Conservation (phyloP, 64 coral and sea anemone genomes). For the Stichodactyla mertensii region DNA sequence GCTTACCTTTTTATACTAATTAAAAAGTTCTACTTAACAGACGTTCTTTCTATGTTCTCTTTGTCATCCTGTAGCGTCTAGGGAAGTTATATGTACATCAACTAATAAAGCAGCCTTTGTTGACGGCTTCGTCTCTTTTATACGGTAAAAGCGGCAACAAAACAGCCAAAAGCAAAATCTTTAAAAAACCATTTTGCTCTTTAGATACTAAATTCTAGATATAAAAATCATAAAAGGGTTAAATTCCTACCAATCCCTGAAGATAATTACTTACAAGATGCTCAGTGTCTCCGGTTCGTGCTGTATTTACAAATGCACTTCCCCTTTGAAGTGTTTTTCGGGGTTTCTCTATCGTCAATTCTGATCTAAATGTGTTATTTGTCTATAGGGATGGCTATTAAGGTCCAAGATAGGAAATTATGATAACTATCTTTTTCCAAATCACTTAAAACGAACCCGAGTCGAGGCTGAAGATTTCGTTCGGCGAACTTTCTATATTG, state of each 20-base stretch:
- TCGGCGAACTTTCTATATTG: background rate
- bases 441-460: background rate
- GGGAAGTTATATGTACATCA: background rate
- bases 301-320: slow-evolving; percentile 1
- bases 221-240: background rate
- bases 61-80: no score
- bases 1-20: no score
- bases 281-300: background rate
- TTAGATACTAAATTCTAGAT: background rate
- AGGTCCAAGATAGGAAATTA: background rate
- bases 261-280: background rate
- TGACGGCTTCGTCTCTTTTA: no score
- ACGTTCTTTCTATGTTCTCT: no score
- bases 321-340: background rate
- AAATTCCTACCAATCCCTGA: background rate
- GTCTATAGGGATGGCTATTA: background rate
- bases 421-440: background rate
- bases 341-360: background rate
- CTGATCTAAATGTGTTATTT: background rate
- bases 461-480: background rate
- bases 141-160: background rate
- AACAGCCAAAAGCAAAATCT: background rate
- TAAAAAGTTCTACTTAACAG: no score
- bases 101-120: background rate
- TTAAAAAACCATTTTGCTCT: background rate